Percentiles rank a stretch among this genome's conserved stretches.
These are phyloP conservation scores for Pristiophorus japonicus DNA, from an alignment of 2,113 vertebrate species.

Conservation along the genomic window DNA sequence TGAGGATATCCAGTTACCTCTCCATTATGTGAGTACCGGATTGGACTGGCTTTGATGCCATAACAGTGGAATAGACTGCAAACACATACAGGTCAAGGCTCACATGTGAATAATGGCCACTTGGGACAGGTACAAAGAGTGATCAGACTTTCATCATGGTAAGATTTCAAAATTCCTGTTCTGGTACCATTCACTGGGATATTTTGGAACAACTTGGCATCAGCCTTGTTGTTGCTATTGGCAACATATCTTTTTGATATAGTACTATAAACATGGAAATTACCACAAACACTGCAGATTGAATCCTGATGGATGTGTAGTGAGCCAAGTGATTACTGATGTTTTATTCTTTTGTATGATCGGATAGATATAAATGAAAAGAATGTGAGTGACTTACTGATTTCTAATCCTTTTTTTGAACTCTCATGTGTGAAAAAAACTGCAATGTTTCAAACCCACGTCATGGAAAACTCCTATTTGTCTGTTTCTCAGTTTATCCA, in stretches of 20 bases:
- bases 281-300: not conserved
- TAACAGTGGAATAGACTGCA: not conserved
- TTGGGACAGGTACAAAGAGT: no score
- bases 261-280: not conserved
- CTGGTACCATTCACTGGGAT: not conserved
- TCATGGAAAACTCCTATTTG: not conserved
- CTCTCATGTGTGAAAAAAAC: not conserved
- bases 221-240: no score
- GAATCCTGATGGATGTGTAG: not conserved
- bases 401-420: not conserved
- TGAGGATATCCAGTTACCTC: not conserved
- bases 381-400: not conserved
- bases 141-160: not conserved
- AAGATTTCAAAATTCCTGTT: not conserved
- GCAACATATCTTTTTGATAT: not conserved
- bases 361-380: not conserved
- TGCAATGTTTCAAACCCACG: not conserved
- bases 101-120: no score
- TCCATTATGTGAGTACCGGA: not conserved
- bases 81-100: not conserved
- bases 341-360: not conserved
- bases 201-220: not conserved
- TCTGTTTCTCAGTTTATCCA: not conserved
- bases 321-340: not conserved
- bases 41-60: not conserved